phyloP scores from a whole-genome alignment of 2,888 invertebrate species.

The Polyploca ridens region DNA sequence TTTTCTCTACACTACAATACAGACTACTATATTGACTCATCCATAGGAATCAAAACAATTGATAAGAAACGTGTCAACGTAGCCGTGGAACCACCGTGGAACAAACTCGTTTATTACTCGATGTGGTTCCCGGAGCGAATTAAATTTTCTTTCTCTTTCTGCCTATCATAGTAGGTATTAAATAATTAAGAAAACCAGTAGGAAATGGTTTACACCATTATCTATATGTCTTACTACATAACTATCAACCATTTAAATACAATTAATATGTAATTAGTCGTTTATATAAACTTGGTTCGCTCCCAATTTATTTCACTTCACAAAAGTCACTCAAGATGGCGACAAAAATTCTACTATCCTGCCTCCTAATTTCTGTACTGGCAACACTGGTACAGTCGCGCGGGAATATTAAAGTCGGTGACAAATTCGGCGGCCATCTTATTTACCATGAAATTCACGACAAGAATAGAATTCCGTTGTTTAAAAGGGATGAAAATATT shows the following conservation, averaged over 20 bases:
- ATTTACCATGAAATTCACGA: constrained; percentile 39
- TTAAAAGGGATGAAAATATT: constrained; percentile 34
- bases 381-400: constrained; percentile 33
- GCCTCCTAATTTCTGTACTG: constrained; percentile 24
- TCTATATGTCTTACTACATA: not conserved
- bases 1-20: no score
- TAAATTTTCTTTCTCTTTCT: no score
- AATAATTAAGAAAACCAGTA: not conserved
- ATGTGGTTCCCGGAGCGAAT: no score
- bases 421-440: constrained; percentile 25
- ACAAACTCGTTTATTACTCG: no score
- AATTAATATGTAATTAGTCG: not conserved
- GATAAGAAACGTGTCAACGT: no score
- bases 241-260: not conserved
- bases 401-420: constrained; percentile 18
- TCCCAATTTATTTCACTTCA: not conserved
- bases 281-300: not conserved
- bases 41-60: no score
- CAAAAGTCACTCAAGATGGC: not conserved
- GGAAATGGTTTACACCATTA: not conserved
- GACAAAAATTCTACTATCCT: not conserved
- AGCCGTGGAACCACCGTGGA: no score
- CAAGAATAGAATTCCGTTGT: constrained; percentile 31
- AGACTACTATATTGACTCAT: no score
- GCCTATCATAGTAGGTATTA: no score